These are phyloP conservation scores for Hetaerina americana DNA, from an alignment of 1,140 invertebrate species.

Conservation along the genomic window DNA sequence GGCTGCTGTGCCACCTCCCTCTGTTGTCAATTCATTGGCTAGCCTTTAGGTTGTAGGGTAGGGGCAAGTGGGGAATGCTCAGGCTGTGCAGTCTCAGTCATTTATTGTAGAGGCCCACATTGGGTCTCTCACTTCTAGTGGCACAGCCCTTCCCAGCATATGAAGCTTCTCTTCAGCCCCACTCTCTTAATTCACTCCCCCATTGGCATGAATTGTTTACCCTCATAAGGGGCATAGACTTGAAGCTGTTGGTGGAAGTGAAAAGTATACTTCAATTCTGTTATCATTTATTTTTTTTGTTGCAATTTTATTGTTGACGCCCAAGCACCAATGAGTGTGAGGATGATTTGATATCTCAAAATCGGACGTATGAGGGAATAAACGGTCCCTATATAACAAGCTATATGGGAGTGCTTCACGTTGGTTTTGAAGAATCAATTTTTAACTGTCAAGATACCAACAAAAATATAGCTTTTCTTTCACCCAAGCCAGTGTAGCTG, in stretches of 20 bases:
- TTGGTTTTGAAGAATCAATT: not conserved
- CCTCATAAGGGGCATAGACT: not conserved
- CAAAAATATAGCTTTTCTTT: constrained; percentile 1
- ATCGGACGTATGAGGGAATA: not conserved
- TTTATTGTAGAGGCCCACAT: not conserved
- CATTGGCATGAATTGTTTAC: not conserved
- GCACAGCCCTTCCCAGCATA: no score
- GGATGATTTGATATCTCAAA: not conserved
- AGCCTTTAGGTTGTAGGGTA: not conserved
- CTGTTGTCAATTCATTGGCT: not conserved
- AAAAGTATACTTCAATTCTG: not conserved
- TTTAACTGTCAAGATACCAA: not conserved
- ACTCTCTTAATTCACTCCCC: not conserved
- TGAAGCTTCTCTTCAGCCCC: not conserved
- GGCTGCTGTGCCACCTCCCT: not conserved
- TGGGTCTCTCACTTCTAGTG: not conserved
- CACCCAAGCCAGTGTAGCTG: not conserved
- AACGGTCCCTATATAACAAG: not conserved
- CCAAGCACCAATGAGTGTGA: not conserved
- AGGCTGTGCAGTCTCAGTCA: not conserved
- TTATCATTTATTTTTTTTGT: not conserved
- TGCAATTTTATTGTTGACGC: not conserved
- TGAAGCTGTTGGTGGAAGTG: not conserved
- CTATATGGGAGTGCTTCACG: not conserved
- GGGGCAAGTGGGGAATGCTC: not conserved